Evolutionary conservation across 2,113 vertebrate genomes (phyloP).

Genomic region (Trogon surrucura): DNA sequence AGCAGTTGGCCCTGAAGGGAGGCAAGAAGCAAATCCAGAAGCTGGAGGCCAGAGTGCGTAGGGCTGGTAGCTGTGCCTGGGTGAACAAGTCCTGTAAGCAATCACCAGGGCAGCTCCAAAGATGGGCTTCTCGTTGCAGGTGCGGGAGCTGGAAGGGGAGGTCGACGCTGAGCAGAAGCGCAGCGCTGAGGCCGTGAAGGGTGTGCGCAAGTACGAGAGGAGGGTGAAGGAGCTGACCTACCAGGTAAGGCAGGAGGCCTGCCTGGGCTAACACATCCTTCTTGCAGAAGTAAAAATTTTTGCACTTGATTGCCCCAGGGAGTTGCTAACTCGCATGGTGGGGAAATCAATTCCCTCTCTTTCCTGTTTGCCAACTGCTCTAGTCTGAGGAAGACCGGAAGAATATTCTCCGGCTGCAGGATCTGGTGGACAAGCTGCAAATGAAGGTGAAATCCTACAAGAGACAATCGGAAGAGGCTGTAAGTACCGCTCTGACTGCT

Average conservation of each 20-base stretch:
- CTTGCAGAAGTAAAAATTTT: no score
- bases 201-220: conserved; percentile 81
- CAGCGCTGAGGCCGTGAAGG: conserved; percentile 78
- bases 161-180: conserved; percentile 85
- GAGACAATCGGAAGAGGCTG: conserved; percentile 80
- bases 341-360: no score
- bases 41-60: conserved; percentile 67
- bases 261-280: no score
- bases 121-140: conserved; percentile 61
- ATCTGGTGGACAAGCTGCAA: no score
- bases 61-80: no score
- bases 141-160: conserved; percentile 85
- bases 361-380: no score
- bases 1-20: conserved; percentile 84
- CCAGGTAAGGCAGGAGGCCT: conserved; percentile 28
- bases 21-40: conserved; percentile 89
- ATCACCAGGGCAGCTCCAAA: background rate
- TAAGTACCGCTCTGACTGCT: conserved; percentile 58
- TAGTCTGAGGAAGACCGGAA: no score
- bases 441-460: conserved; percentile 82
- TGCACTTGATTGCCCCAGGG: no score
- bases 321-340: no score
- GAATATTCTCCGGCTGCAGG: no score
- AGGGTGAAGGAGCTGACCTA: conserved; percentile 83
- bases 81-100: no score